Percentiles rank a stretch among this genome's conserved stretches.
These are phyloP conservation scores for Meloe dianella DNA, from an alignment of 2,888 invertebrate genomes.

Conservation along the genomic window DNA sequence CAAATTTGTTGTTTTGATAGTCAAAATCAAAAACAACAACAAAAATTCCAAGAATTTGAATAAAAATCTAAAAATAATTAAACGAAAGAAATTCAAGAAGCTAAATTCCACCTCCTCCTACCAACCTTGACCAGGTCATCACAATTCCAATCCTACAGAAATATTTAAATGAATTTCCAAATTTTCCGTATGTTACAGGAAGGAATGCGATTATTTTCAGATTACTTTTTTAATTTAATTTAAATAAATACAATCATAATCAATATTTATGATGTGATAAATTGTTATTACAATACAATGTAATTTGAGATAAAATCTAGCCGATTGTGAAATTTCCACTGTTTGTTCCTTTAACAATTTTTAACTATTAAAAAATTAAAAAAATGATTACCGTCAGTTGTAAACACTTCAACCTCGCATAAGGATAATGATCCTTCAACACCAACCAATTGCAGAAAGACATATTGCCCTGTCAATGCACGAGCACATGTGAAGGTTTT, in stretches of 20 bases:
- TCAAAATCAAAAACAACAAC: neutral
- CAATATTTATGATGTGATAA: constrained; percentile 6
- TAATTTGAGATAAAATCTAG: constrained; percentile 19
- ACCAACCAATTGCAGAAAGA: constrained; percentile 87
- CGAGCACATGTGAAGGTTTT: constrained; percentile 88
- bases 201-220: constrained; percentile 4
- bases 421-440: constrained; percentile 88
- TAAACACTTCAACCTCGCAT: constrained; percentile 92
- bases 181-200: neutral
- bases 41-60: neutral
- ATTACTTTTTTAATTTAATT: neutral
- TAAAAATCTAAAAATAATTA: neutral
- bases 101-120: neutral
- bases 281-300: constrained; percentile 14
- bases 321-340: constrained; percentile 15
- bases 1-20: neutral
- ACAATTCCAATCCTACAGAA: neutral
- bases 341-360: too few relatives aligned
- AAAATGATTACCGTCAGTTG: constrained; percentile 75
- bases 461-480: constrained; percentile 83
- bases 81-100: neutral
- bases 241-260: constrained; percentile 14
- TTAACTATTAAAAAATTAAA: neutral
- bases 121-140: neutral
- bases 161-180: neutral